Percentiles rank a stretch among this genome's conserved stretches.
Evolutionary conservation across 2,113 vertebrate genomes (phyloP).

Genomic region (Pygoscelis adeliae): DNA sequence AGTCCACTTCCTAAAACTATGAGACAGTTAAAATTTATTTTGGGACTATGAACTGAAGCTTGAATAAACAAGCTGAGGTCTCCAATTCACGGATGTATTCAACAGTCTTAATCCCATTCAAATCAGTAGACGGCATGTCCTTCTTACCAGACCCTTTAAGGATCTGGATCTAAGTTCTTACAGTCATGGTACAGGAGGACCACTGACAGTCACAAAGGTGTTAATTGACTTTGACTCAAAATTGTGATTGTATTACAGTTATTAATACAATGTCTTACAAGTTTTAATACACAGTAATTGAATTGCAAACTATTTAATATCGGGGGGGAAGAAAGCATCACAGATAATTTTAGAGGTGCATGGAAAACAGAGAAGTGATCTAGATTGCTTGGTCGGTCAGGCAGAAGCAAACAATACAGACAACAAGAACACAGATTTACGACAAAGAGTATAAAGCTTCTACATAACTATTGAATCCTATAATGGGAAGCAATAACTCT

Average conservation of each 20-base stretch:
- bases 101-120: background rate
- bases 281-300: background rate
- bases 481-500: background rate
- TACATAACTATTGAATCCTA: background rate
- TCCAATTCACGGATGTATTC: background rate
- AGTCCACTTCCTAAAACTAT: background rate
- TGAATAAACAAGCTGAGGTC: background rate
- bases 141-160: background rate
- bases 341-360: background rate
- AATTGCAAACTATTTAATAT: background rate
- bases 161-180: background rate
- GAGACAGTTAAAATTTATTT: background rate
- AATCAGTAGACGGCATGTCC: background rate
- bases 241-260: background rate
- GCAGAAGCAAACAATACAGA: background rate
- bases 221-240: background rate
- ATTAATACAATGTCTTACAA: background rate
- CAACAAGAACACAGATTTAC: background rate
- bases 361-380: background rate
- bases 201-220: background rate
- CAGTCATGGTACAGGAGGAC: background rate
- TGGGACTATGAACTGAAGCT: background rate
- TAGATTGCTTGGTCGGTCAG: accelerated
- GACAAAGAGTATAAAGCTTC: background rate
- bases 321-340: background rate